Evolutionary conservation across 1,140 invertebrate genomes (phyloP).

Genomic region (Anoplolepis gracilipes): DNA sequence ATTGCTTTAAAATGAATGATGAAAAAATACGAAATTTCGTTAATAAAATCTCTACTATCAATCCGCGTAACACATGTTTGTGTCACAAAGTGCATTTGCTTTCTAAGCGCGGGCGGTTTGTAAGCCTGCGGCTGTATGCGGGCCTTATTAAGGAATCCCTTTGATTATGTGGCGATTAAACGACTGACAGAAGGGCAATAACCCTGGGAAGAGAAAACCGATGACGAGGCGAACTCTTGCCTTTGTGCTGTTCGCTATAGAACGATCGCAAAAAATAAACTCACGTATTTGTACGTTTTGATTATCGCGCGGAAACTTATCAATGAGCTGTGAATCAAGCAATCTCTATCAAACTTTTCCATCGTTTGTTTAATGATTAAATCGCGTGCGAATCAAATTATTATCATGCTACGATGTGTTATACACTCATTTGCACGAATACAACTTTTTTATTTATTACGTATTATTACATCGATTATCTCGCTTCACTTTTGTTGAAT

Average conservation of each 20-base stretch:
- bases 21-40: not conserved
- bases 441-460: not conserved
- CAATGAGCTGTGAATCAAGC: not conserved
- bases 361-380: not conserved
- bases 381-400: not conserved
- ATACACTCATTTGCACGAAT: not conserved
- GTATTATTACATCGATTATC: not conserved
- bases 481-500: not conserved
- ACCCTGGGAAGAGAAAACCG: conserved; percentile 18
- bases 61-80: conserved; percentile 1
- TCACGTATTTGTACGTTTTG: not conserved
- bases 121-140: conserved; percentile 35
- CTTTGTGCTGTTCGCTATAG: not conserved
- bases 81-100: conserved; percentile 35
- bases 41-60: conserved; percentile 8
- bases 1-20: not conserved
- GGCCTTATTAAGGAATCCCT: conserved; percentile 52
- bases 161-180: conserved; percentile 53
- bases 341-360: conserved; percentile 1
- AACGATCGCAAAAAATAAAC: conserved; percentile 15
- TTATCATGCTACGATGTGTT: not conserved
- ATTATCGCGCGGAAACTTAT: not conserved
- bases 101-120: conserved; percentile 23
- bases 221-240: conserved; percentile 19
- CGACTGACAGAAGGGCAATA: conserved; percentile 49